Conservation (phyloP, 2,113 vertebrate species). For the Rhabdornis inornatus region DNA sequence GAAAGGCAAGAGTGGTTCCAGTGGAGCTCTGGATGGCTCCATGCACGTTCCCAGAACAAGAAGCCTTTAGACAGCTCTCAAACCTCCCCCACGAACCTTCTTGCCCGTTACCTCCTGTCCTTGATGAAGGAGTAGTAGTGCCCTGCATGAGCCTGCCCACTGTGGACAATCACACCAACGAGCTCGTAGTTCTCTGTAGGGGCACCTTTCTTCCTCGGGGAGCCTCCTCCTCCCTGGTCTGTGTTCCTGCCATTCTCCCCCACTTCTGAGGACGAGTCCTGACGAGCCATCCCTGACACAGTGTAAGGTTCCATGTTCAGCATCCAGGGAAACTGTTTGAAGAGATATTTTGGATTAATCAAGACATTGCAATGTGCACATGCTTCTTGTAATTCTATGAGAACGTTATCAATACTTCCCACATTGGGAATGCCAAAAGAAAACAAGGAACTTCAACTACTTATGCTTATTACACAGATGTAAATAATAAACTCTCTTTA, state of each 20-base stretch:
- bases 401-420: neutral
- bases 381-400: neutral
- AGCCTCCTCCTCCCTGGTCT: slow-evolving; percentile 84
- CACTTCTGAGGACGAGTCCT: slow-evolving; percentile 89
- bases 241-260: slow-evolving; percentile 82
- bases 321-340: slow-evolving; percentile 93
- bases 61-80: neutral
- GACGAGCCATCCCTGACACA: slow-evolving; percentile 95
- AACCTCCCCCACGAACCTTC: neutral
- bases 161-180: slow-evolving; percentile 96
- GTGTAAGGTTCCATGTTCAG: slow-evolving; percentile 99
- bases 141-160: slow-evolving; percentile 94
- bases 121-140: slow-evolving; percentile 99
- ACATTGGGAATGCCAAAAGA: neutral
- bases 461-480: neutral
- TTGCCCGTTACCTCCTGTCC: slow-evolving; percentile 84
- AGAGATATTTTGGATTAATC: neutral
- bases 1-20: neutral
- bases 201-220: slow-evolving; percentile 94
- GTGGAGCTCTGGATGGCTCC: neutral
- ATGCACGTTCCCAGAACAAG: neutral
- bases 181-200: slow-evolving; percentile 98
- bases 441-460: neutral
- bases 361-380: neutral
- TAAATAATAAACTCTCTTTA: neutral